Percentiles rank a stretch among this genome's conserved stretches.
Conservation (phyloP, 1,140 invertebrate species). For the Procambarus virginalis region DNA sequence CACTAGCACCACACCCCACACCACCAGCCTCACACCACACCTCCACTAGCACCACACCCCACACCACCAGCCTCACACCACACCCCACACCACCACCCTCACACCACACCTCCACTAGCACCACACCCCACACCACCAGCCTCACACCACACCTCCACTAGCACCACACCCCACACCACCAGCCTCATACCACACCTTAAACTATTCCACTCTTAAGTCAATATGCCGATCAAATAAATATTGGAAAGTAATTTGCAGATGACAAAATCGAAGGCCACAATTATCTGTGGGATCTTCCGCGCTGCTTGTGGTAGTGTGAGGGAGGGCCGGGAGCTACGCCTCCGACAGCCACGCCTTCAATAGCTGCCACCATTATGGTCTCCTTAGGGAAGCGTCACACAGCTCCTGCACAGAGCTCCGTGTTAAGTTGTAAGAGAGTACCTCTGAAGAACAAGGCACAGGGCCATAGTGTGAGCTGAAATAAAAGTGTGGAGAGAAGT, state of each 20-base stretch:
- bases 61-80: neutral
- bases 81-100: neutral
- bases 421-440: no score
- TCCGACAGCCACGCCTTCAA: neutral
- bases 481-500: no score
- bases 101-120: neutral
- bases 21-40: no score
- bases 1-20: neutral
- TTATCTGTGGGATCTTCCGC: slow-evolving; percentile 7
- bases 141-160: neutral
- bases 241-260: slow-evolving; percentile 37
- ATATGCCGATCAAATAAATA: slow-evolving; percentile 19
- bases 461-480: no score
- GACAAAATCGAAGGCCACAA: slow-evolving; percentile 35
- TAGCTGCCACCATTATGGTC: neutral
- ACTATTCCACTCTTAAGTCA: neutral
- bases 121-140: neutral
- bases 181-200: neutral
- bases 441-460: no score
- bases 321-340: neutral
- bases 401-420: no score
- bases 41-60: no score
- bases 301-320: neutral
- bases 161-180: neutral
- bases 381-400: no score